Percentiles rank a stretch among this genome's conserved stretches.
These are phyloP conservation scores for Erebia palarica DNA, from an alignment of 2,888 invertebrate genomes.

Conservation along the genomic window DNA sequence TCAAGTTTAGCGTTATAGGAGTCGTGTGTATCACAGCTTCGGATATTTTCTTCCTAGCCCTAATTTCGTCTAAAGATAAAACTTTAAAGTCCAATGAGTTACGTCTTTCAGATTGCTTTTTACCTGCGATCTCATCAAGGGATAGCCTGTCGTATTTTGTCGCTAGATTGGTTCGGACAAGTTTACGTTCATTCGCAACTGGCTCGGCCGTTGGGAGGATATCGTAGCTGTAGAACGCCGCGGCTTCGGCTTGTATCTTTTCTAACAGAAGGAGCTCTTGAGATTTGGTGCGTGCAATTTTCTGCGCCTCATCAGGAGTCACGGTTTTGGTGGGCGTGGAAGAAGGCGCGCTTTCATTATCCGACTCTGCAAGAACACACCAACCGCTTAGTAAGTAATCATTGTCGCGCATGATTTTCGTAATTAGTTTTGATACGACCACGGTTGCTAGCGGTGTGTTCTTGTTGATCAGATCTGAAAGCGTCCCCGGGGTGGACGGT, in stretches of 20 bases:
- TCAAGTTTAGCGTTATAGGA: constrained; percentile 66
- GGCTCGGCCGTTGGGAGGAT: constrained; percentile 44
- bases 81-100: constrained; percentile 72
- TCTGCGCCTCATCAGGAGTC: constrained; percentile 59
- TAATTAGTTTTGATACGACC: constrained; percentile 78
- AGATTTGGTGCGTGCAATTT: constrained; percentile 79
- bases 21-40: constrained; percentile 43
- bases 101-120: constrained; percentile 54
- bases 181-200: constrained; percentile 54
- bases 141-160: constrained; percentile 76
- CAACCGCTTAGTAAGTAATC: constrained; percentile 60
- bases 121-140: constrained; percentile 77
- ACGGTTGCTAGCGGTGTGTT: constrained; percentile 68
- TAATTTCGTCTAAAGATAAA: constrained; percentile 78
- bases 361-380: constrained; percentile 91
- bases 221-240: constrained; percentile 87
- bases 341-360: constrained; percentile 87
- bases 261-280: constrained; percentile 87
- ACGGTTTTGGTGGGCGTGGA: constrained; percentile 80
- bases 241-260: constrained; percentile 87
- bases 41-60: constrained; percentile 61
- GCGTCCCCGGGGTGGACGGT: constrained; percentile 65
- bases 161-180: constrained; percentile 56
- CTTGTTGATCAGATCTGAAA: constrained; percentile 66
- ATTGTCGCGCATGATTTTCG: constrained; percentile 67